phyloP scores from a whole-genome alignment of 2,797 vertebrate genomes.

The Epinephelus coioides region DNA sequence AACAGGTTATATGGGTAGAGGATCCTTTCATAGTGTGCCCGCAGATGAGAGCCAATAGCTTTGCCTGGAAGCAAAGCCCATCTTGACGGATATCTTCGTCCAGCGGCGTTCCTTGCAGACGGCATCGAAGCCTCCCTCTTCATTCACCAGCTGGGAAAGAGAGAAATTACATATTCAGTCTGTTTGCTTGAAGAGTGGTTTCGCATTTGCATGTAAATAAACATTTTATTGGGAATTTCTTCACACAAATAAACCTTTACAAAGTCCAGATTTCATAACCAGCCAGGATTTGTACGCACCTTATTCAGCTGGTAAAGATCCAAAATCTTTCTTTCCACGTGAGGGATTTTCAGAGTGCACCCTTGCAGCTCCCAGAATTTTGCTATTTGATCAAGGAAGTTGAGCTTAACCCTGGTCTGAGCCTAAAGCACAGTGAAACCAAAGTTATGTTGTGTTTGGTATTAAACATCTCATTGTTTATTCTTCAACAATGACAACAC shows the following conservation, averaged over 20 bases:
- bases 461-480: neutral
- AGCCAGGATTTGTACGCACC: conserved; percentile 76
- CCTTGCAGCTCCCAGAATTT: conserved; percentile 99
- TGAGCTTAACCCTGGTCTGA: conserved; percentile 97
- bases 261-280: neutral
- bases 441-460: neutral
- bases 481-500: neutral
- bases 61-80: conserved; percentile 97
- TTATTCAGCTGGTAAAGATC: conserved; percentile 97
- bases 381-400: conserved; percentile 98
- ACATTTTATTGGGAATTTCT: neutral
- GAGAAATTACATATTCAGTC: conserved; percentile 2
- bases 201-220: neutral
- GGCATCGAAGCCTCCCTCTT: conserved; percentile 95
- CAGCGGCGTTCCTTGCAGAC: conserved; percentile 97
- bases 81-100: conserved; percentile 96
- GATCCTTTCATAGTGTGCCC: conserved; percentile 95
- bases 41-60: conserved; percentile 96
- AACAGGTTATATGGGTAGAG: conserved; percentile 98
- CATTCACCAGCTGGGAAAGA: conserved; percentile 91
- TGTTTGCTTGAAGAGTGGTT: neutral
- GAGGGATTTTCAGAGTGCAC: conserved; percentile 97
- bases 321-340: conserved; percentile 97
- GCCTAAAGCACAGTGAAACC: conserved; percentile 83
- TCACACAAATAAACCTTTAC: neutral